A percentile compares a stretch with the other conserved stretches of the same genome.
These are phyloP conservation scores for Hucho hucho DNA, from an alignment of 2,113 vertebrate genomes.

Conservation along the genomic window DNA sequence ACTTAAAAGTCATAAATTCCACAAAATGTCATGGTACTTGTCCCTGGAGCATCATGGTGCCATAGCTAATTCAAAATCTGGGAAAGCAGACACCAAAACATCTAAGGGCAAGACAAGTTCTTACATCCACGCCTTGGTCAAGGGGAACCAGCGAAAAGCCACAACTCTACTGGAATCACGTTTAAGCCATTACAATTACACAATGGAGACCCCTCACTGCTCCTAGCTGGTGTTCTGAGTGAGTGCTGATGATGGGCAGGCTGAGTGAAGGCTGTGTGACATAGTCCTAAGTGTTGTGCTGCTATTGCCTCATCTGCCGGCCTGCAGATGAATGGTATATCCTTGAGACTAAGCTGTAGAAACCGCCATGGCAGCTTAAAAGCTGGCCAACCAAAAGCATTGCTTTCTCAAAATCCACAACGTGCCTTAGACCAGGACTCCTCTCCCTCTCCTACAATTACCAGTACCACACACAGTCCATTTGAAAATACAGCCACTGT, in stretches of 20 bases:
- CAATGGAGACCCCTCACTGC: slow-evolving; percentile 37
- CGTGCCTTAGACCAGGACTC: slow-evolving; percentile 37
- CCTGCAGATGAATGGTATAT: slow-evolving; percentile 41
- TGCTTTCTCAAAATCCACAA: slow-evolving; percentile 52
- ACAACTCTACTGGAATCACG: slow-evolving; percentile 38
- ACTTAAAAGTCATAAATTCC: too few relatives aligned
- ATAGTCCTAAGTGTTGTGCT: slow-evolving; percentile 32
- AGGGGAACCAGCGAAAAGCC: slow-evolving; percentile 45
- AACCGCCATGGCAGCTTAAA: slow-evolving; percentile 32
- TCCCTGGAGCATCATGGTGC: slow-evolving; percentile 30
- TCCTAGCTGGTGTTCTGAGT: slow-evolving; percentile 27
- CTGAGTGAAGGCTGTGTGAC: slow-evolving; percentile 27
- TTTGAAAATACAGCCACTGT: slow-evolving; percentile 37
- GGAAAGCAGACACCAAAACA: slow-evolving; percentile 45
- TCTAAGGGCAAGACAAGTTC: slow-evolving; percentile 32
- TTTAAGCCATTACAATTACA: slow-evolving; percentile 45
- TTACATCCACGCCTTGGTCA: slow-evolving; percentile 37
- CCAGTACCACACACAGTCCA: slow-evolving; percentile 50
- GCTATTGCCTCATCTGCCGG: slow-evolving; percentile 36
- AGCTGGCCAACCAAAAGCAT: slow-evolving; percentile 36
- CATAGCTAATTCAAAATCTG: slow-evolving; percentile 42
- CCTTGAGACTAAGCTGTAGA: slow-evolving; percentile 44
- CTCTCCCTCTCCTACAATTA: slow-evolving; percentile 47
- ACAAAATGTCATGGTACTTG: slow-evolving; percentile 24
- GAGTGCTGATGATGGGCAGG: slow-evolving; percentile 31